These are phyloP conservation scores for Chrysocyon brachyurus DNA, from an alignment of 2,797 vertebrate species.

Conservation along the genomic window DNA sequence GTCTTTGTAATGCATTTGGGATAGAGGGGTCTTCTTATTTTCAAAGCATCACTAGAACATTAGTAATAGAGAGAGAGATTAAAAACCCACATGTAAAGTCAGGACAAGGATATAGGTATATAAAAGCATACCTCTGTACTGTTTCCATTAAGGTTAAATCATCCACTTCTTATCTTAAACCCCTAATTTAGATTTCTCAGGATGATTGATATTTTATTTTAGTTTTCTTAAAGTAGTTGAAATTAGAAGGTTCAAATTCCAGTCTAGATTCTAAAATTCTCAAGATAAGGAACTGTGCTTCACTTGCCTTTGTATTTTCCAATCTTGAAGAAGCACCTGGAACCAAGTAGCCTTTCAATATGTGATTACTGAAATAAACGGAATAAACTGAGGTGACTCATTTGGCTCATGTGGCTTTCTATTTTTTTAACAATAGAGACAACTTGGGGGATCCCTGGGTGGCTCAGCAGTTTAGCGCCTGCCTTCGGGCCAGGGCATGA, in stretches of 20 bases:
- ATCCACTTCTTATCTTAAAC: slow-evolving; percentile 47
- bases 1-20: background rate
- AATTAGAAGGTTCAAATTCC: slow-evolving; percentile 39
- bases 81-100: background rate
- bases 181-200: slow-evolving; percentile 40
- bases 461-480: no score
- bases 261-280: background rate
- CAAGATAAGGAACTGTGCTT: background rate
- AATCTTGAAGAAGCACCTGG: background rate
- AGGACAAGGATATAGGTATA: background rate
- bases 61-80: background rate
- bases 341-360: background rate
- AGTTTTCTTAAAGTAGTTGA: slow-evolving; percentile 42
- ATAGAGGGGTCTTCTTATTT: background rate
- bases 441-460: background rate
- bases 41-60: background rate
- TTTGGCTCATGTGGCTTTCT: background rate
- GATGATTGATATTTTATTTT: slow-evolving; percentile 29
- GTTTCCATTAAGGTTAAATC: background rate
- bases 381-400: background rate
- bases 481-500: no score
- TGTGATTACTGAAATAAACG: background rate
- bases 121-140: background rate
- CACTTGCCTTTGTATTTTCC: background rate
- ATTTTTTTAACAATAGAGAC: background rate